Conservation (phyloP, 2,797 vertebrate species). For the Gallinago nigripennis region DNA sequence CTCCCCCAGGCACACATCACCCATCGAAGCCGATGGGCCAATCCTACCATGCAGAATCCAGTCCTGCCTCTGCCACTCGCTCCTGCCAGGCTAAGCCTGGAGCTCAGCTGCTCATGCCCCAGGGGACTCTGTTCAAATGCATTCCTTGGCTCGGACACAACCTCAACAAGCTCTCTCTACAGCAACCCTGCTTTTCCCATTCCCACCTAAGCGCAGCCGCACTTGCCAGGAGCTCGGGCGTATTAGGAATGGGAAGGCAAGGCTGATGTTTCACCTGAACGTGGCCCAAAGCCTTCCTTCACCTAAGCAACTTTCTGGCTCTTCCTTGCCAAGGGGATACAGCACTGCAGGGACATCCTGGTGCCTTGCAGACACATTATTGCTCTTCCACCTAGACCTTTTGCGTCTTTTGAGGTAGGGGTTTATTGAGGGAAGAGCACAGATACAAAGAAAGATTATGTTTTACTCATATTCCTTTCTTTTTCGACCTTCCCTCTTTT, state of each 20-base stretch:
- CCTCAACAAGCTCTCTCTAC: not conserved
- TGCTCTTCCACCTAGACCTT: not conserved
- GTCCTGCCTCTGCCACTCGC: not conserved
- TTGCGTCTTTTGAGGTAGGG: not conserved
- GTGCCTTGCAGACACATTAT: not conserved
- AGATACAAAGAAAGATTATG: not conserved
- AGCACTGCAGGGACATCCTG: not conserved
- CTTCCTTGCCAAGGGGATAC: not conserved
- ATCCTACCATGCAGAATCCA: rapidly evolving
- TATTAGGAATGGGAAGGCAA: not conserved
- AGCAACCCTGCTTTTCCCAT: not conserved
- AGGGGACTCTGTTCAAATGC: not conserved
- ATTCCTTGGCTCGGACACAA: not conserved
- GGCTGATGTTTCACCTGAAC: not conserved
- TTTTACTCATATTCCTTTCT: not conserved
- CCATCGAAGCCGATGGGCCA: rapidly evolving
- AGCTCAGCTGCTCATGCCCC: not conserved
- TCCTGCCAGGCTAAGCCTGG: not conserved
- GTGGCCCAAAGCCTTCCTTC: not conserved
- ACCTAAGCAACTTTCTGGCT: not conserved
- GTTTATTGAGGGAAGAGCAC: not conserved
- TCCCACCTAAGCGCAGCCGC: not conserved
- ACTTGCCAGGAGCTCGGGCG: not conserved
- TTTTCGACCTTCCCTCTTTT: not conserved
- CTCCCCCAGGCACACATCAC: not conserved